phyloP scores from a whole-genome alignment of 1,140 invertebrate genomes.

The Tetramorium alpestre region DNA sequence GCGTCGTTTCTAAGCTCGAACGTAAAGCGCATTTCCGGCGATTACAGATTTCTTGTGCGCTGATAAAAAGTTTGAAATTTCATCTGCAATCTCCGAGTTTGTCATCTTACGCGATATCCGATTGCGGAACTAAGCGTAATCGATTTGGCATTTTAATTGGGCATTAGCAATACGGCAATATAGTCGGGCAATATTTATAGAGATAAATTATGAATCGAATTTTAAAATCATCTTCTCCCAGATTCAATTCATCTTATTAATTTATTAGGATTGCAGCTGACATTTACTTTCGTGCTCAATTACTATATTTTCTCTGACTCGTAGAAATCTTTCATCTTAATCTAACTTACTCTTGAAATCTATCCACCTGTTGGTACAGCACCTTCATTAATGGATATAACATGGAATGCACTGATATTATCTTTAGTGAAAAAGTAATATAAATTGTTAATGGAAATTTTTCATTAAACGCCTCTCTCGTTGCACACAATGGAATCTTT shows the following conservation, averaged over 20 bases:
- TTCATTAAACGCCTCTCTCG: constrained; percentile 30
- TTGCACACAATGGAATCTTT: neutral
- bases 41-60: constrained; percentile 7
- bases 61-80: constrained; percentile 3
- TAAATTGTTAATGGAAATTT: constrained; percentile 44
- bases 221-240: neutral
- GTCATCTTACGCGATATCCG: neutral
- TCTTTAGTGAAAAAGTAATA: constrained; percentile 37
- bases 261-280: neutral
- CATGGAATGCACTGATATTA: constrained; percentile 1
- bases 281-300: neutral
- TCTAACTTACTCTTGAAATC: constrained; percentile 24
- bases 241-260: constrained; percentile 10
- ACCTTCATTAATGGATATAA: constrained; percentile 15
- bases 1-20: constrained; percentile 16
- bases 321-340: constrained; percentile 3
- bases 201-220: neutral
- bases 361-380: constrained; percentile 27
- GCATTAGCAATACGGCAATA: neutral
- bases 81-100: neutral
- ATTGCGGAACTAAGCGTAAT: neutral
- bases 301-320: neutral
- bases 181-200: neutral
- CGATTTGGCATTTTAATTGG: neutral
- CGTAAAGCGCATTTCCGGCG: neutral